These are phyloP conservation scores for Drosophila cardini DNA, from an alignment of 1,140 invertebrate species.

Conservation along the genomic window DNA sequence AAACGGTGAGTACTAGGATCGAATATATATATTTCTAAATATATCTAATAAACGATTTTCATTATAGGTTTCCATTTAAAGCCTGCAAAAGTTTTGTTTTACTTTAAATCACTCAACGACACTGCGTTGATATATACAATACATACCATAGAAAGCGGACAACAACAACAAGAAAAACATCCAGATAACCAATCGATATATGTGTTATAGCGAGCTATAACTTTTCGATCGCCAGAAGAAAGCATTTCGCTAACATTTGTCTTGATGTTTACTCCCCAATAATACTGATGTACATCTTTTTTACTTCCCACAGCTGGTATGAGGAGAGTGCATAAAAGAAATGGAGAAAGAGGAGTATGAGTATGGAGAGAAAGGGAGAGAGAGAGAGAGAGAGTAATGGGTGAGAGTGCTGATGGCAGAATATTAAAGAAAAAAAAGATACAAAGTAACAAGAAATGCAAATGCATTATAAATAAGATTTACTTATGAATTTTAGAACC, in stretches of 20 bases:
- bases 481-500: conserved; percentile 51
- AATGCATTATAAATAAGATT: conserved; percentile 35
- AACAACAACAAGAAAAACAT: conserved; percentile 44
- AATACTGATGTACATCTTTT: conserved; percentile 82
- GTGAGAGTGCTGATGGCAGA: conserved; percentile 35
- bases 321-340: conserved; percentile 56
- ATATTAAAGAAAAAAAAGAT: conserved; percentile 7
- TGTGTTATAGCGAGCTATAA: conserved; percentile 22
- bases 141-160: conserved; percentile 46
- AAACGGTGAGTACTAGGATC: conserved; percentile 60
- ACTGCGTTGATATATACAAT: conserved; percentile 22
- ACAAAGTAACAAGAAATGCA: conserved; percentile 27
- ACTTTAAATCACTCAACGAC: conserved; percentile 42
- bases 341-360: conserved; percentile 49
- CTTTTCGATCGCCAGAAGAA: conserved; percentile 47
- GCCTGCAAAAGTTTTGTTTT: conserved; percentile 58
- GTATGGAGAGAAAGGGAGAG: background rate
- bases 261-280: conserved; percentile 57
- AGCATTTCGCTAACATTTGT: conserved; percentile 63
- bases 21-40: background rate
- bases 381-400: conserved; percentile 15
- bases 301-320: conserved; percentile 80
- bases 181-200: conserved; percentile 33
- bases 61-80: conserved; percentile 68
- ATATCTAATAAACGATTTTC: conserved; percentile 13